Conservation (phyloP, 2,113 vertebrate genomes). For the Anolis sagrei region DNA sequence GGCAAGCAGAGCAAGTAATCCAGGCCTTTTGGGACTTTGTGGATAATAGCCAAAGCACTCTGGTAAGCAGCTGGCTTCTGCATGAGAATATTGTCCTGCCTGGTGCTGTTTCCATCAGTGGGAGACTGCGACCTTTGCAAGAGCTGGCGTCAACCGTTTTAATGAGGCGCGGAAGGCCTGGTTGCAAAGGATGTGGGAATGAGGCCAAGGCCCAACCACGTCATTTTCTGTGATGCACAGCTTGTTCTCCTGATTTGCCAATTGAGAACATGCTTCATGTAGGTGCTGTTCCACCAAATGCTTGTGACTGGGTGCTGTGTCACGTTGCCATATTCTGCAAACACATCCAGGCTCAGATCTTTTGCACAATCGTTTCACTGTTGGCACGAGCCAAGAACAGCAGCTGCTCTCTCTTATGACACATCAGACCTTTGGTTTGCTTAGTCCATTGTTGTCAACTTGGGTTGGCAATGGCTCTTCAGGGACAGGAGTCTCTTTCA, state of each 20-base stretch:
- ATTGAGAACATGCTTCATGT: background rate
- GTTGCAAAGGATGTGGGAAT: background rate
- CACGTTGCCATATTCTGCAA: background rate
- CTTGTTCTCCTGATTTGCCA: background rate
- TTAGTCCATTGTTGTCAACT: too few relatives aligned
- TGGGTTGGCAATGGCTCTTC: too few relatives aligned
- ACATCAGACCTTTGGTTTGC: too few relatives aligned
- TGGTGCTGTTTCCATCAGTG: background rate
- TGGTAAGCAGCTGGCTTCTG: slow-evolving; percentile 74
- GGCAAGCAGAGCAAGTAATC: slow-evolving; percentile 83
- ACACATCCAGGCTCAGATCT: background rate
- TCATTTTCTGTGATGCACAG: too few relatives aligned
- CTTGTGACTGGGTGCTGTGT: background rate
- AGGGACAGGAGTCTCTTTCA: too few relatives aligned
- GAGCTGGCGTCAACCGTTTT: background rate
- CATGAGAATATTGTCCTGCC: rapidly evolving
- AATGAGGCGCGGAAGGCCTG: background rate
- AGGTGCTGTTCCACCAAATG: too few relatives aligned
- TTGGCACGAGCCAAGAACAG: too few relatives aligned
- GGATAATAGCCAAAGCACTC: slow-evolving; percentile 75
- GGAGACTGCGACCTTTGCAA: too few relatives aligned
- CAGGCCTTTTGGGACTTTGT: slow-evolving; percentile 85
- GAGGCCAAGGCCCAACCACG: background rate
- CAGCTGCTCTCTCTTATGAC: too few relatives aligned
- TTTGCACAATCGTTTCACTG: too few relatives aligned